phyloP scores from a whole-genome alignment of 2,888 invertebrate species.

The Galerucella pusilla region DNA sequence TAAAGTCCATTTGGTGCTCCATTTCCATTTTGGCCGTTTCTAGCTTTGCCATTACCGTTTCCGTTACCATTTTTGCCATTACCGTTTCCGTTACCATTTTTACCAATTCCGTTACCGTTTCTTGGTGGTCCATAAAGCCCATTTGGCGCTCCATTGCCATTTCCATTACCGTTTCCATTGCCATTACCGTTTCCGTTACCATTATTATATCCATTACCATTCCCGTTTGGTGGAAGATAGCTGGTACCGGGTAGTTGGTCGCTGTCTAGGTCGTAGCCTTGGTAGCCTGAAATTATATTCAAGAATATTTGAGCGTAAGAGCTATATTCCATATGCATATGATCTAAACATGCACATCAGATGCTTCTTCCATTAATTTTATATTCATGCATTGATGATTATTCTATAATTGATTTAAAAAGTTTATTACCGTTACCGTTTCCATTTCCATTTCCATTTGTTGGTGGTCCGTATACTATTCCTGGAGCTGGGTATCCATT shows the following conservation, averaged over 20 bases:
- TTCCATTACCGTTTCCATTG: constrained; percentile 14
- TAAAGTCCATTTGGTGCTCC: constrained; percentile 51
- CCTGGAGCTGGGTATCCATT: constrained; percentile 36
- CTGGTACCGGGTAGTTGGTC: constrained; percentile 50
- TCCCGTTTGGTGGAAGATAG: constrained; percentile 55
- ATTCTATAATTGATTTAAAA: too few species aligned
- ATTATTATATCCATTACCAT: constrained; percentile 52
- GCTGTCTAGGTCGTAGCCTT: constrained; percentile 55
- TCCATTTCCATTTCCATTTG: constrained; percentile 41
- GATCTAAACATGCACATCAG: too few species aligned
- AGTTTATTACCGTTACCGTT: constrained; percentile 18
- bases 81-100: constrained; percentile 26
- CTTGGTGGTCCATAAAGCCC: constrained; percentile 47
- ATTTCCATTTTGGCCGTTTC: constrained; percentile 36
- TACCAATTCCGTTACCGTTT: constrained; percentile 47
- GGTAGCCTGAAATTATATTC: constrained; percentile 32
- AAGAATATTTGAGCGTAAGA: background rate
- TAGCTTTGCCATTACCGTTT: constrained; percentile 44
- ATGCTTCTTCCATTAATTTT: too few species aligned
- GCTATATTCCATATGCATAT: background rate
- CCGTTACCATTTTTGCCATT: constrained; percentile 40
- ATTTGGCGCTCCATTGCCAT: constrained; percentile 55
- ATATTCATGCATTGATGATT: too few species aligned
- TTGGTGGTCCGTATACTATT: constrained; percentile 48
- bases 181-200: constrained; percentile 32